phyloP scores from a whole-genome alignment of 2,888 invertebrate genomes.

The Drosophila meridiana region DNA sequence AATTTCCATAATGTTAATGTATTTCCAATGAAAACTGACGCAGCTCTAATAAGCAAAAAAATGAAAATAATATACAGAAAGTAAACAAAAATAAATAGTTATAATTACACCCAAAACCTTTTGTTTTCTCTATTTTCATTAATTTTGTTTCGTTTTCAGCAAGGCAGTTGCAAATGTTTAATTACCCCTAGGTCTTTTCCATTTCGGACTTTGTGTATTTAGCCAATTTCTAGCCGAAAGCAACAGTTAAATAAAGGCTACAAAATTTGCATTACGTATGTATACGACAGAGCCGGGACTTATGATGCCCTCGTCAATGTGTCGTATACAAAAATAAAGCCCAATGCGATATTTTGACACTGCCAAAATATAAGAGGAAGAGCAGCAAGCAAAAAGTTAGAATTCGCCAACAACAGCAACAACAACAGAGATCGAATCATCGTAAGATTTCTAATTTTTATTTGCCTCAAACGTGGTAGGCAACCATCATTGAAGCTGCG shows the following conservation, averaged over 20 bases:
- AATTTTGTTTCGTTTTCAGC: neutral
- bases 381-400: slow-evolving; percentile 11
- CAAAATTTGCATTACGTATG: slow-evolving; percentile 11
- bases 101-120: neutral
- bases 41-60: neutral
- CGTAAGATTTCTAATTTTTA: slow-evolving; percentile 67
- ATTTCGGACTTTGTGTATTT: neutral
- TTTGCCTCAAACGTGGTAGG: slow-evolving; percentile 41
- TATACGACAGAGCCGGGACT: slow-evolving; percentile 6
- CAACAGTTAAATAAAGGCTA: slow-evolving; percentile 17
- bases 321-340: neutral
- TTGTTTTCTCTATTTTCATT: neutral
- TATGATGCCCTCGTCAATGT: neutral
- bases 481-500: slow-evolving; percentile 26
- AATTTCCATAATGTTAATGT: slow-evolving; percentile 1
- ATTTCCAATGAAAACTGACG: slow-evolving; percentile 1
- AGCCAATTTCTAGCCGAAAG: slow-evolving; percentile 1
- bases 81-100: neutral
- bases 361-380: neutral
- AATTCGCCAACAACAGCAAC: slow-evolving; percentile 12
- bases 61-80: neutral
- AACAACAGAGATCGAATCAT: slow-evolving; percentile 25
- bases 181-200: neutral
- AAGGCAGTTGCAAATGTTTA: neutral
- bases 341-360: slow-evolving; percentile 4